These are phyloP conservation scores for Podarcis cretensis DNA, from an alignment of 2,113 vertebrate species.

Conservation along the genomic window DNA sequence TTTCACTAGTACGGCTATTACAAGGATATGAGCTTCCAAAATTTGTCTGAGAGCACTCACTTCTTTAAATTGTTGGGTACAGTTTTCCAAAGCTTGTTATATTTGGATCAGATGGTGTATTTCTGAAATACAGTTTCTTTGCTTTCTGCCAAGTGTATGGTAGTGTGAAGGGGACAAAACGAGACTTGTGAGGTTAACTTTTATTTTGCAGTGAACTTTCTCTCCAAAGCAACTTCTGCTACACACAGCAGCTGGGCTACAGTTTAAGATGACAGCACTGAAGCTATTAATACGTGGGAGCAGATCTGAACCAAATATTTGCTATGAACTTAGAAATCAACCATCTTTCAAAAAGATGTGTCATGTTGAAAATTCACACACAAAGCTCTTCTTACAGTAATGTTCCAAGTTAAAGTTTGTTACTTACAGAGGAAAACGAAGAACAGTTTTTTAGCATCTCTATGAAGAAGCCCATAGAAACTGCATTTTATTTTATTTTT, in stretches of 20 bases:
- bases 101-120: neutral
- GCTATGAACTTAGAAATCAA: neutral
- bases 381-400: no score
- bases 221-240: slow-evolving; percentile 18
- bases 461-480: neutral
- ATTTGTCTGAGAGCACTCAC: neutral
- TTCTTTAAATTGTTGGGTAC: neutral
- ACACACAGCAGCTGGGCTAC: neutral
- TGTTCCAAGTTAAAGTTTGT: neutral
- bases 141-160: neutral
- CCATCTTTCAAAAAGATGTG: neutral
- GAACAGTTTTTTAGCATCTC: neutral
- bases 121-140: neutral
- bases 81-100: neutral
- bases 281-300: neutral
- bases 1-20: neutral
- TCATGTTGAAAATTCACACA: neutral
- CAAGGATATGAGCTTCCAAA: neutral
- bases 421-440: neutral
- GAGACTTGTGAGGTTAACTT: neutral
- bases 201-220: neutral
- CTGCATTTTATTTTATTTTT: neutral
- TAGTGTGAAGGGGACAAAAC: neutral
- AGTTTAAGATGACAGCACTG: neutral
- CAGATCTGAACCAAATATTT: neutral